A percentile compares a stretch with the other conserved stretches of the same genome.
Conservation (phyloP, 2,113 vertebrate genomes). For the Tragelaphus buxtoni region DNA sequence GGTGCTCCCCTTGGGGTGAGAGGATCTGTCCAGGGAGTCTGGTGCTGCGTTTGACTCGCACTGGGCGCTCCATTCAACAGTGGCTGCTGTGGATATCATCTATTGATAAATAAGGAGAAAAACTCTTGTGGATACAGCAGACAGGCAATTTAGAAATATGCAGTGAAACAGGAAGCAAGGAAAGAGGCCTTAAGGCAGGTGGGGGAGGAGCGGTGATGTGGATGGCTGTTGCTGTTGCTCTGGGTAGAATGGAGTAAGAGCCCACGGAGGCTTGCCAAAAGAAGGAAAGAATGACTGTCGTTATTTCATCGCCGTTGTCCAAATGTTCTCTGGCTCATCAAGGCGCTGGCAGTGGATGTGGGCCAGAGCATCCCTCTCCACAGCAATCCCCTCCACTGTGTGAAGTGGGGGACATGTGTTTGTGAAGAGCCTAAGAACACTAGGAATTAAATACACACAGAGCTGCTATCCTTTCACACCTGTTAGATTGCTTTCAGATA, state of each 20-base stretch:
- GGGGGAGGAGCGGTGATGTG: background rate
- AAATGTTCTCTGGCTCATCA: background rate
- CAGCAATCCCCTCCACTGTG: rapidly evolving
- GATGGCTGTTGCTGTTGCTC: background rate
- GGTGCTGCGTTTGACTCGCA: rapidly evolving
- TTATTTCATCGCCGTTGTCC: background rate
- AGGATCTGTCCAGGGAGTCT: rapidly evolving
- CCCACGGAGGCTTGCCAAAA: background rate
- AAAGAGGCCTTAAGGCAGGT: no score
- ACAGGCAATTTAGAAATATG: background rate
- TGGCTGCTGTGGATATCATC: background rate
- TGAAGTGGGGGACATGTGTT: background rate
- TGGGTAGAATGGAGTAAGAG: background rate
- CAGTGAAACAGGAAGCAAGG: background rate
- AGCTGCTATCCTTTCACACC: background rate
- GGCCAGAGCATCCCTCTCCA: background rate
- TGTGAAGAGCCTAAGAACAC: background rate
- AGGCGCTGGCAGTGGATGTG: background rate
- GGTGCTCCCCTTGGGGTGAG: rapidly evolving
- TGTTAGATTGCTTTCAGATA: background rate
- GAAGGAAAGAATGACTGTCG: background rate
- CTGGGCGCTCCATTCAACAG: rapidly evolving
- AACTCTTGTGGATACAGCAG: background rate
- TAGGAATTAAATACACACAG: background rate
- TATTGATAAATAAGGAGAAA: background rate